Conservation (phyloP, 2,888 invertebrate species). For the Luffia ferchaultella region DNA sequence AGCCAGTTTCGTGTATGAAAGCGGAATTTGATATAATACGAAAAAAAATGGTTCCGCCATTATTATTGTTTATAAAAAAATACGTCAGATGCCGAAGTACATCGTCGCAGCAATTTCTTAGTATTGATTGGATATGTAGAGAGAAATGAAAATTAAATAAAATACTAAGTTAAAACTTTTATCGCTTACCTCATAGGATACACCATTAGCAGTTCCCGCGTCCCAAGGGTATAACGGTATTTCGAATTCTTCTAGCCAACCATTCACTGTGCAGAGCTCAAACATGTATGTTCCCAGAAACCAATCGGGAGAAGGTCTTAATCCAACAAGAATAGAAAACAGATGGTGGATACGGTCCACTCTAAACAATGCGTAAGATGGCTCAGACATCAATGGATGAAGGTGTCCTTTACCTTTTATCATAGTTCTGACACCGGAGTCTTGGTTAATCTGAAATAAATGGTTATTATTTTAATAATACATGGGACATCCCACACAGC, state of each 20-base stretch:
- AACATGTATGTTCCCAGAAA: constrained; percentile 46
- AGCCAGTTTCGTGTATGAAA: no score
- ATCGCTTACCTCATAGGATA: constrained; percentile 42
- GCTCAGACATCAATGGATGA: constrained; percentile 45
- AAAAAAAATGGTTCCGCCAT: no score
- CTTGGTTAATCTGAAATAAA: background rate
- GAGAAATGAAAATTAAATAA: no score
- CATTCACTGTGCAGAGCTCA: constrained; percentile 38
- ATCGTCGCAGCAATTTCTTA: no score
- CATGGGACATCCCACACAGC: no score
- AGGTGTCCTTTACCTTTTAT: constrained; percentile 45
- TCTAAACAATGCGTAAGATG: constrained; percentile 46
- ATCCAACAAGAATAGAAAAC: constrained; percentile 43
- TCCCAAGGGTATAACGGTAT: constrained; percentile 51
- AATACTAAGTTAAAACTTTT: no score
- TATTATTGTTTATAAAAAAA: no score
- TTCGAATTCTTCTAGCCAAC: constrained; percentile 31
- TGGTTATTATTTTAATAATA: no score
- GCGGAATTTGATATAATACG: no score
- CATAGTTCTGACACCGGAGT: constrained; percentile 38
- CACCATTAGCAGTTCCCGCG: constrained; percentile 47
- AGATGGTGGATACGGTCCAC: constrained; percentile 46
- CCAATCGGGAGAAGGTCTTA: constrained; percentile 57
- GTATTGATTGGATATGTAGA: no score
- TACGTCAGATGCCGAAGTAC: no score